phyloP scores from a whole-genome alignment of 2,113 vertebrate genomes.

The Mystacornis crossleyi region DNA sequence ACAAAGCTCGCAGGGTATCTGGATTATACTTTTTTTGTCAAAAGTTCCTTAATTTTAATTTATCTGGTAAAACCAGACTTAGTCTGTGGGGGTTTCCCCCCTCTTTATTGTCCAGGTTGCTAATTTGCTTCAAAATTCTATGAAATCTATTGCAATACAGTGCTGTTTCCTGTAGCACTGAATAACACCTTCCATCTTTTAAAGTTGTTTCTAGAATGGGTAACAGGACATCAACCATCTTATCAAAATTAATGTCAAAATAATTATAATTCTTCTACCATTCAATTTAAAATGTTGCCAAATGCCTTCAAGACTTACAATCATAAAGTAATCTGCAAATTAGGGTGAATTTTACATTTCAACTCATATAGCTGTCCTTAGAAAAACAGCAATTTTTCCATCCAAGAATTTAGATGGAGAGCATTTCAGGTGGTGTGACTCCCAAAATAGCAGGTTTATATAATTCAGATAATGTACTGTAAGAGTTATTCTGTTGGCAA shows the following conservation, averaged over 20 bases:
- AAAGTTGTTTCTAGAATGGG: neutral
- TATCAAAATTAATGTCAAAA: neutral
- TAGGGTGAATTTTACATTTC: neutral
- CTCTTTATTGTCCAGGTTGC: rapidly evolving
- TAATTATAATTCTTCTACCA: neutral
- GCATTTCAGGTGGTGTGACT: neutral
- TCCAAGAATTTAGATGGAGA: neutral
- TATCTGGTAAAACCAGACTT: neutral
- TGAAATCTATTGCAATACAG: neutral
- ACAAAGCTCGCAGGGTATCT: neutral
- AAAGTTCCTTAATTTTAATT: neutral
- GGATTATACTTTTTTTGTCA: neutral
- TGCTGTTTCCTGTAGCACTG: neutral
- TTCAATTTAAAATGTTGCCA: neutral
- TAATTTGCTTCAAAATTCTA: neutral
- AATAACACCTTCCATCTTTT: neutral
- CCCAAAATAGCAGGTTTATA: neutral
- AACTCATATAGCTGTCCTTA: neutral
- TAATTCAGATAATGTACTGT: neutral
- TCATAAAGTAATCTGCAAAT: neutral
- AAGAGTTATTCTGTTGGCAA: neutral
- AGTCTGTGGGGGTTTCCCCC: rapidly evolving
- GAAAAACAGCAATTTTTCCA: neutral
- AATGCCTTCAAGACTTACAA: neutral
- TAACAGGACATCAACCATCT: neutral